phyloP scores from a whole-genome alignment of 2,797 vertebrate species.

The Sebastes nivosus region DNA sequence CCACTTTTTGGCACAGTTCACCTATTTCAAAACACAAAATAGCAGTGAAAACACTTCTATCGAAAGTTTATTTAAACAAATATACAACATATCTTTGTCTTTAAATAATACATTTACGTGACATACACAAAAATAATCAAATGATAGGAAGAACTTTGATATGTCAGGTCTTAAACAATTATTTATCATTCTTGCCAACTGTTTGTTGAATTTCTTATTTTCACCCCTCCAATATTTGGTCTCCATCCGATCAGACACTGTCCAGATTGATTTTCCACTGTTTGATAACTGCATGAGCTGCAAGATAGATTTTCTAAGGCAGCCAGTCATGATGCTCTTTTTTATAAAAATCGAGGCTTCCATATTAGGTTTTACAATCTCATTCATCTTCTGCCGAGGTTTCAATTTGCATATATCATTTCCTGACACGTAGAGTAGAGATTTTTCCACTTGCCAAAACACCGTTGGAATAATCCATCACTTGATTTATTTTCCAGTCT shows the following conservation, averaged over 20 bases:
- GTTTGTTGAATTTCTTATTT: constrained; percentile 8
- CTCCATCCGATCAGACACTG: constrained; percentile 5
- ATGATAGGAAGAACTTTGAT: not conserved
- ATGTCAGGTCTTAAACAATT: not conserved
- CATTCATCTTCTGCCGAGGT: constrained; percentile 61
- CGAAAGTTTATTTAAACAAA: not conserved
- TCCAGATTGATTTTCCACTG: constrained; percentile 33
- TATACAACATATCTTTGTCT: not conserved
- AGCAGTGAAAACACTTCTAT: not conserved
- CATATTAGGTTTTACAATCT: constrained; percentile 43
- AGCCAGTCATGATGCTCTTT: constrained; percentile 23
- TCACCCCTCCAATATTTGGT: constrained; percentile 4
- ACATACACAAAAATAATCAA: not conserved
- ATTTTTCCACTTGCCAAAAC: constrained; percentile 50
- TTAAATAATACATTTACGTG: not conserved
- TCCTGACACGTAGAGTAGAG: constrained; percentile 42
- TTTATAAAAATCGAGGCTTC: constrained; percentile 34
- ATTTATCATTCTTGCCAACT: not conserved
- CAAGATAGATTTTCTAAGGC: constrained; percentile 20
- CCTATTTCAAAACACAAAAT: not conserved
- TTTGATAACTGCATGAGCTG: constrained; percentile 26
- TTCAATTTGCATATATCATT: constrained; percentile 68
- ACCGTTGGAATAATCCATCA: constrained; percentile 59
- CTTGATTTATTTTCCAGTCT: constrained; percentile 61
- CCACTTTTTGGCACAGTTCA: not conserved